A percentile compares a stretch with the other conserved stretches of the same genome.
Conservation (phyloP, 1,140 invertebrate genomes). For the Schlechtendalia chinensis region DNA sequence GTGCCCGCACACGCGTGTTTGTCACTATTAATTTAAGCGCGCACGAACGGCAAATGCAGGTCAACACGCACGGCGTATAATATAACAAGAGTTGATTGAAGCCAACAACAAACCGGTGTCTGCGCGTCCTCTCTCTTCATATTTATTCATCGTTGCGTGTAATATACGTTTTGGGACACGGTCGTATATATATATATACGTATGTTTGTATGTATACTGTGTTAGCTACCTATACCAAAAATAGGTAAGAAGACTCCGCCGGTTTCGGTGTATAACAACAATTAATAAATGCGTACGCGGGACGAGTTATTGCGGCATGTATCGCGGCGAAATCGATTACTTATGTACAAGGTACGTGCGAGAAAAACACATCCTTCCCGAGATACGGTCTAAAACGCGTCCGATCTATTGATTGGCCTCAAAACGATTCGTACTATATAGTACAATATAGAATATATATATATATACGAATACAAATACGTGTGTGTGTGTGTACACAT, state of each 20-base stretch:
- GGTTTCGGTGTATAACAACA: neutral
- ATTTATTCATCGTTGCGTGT: constrained; percentile 43
- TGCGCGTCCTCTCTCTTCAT: constrained; percentile 24
- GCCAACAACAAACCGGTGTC: constrained; percentile 21
- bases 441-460: too few relatives aligned
- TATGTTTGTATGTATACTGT: too few relatives aligned
- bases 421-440: constrained; percentile 13
- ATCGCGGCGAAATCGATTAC: constrained; percentile 10
- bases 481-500: too few relatives aligned
- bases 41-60: constrained; percentile 41
- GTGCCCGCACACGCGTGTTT: neutral
- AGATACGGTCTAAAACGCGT: neutral
- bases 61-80: constrained; percentile 38
- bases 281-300: neutral
- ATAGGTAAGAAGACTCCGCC: constrained; percentile 25
- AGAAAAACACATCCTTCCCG: neutral
- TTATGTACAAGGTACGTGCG: neutral
- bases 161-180: constrained; percentile 35
- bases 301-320: neutral
- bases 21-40: constrained; percentile 39
- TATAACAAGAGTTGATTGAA: constrained; percentile 43
- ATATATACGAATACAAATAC: too few relatives aligned
- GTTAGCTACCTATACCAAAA: constrained; percentile 20
- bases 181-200: neutral
- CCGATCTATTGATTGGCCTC: neutral